phyloP scores from a whole-genome alignment of 2,888 invertebrate species.

The Sthenelais limicola region DNA sequence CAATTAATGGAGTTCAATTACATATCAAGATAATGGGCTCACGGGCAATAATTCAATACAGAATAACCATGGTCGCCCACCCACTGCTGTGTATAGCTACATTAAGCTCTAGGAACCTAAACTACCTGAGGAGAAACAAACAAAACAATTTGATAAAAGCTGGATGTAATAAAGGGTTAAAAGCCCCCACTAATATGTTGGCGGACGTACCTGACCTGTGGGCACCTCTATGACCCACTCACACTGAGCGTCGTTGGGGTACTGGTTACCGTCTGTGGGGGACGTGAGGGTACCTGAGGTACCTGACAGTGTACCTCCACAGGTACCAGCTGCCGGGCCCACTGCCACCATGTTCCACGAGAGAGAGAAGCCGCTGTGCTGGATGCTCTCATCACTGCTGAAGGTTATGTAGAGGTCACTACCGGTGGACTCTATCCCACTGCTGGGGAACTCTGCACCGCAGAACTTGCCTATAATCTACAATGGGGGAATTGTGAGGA shows the following conservation, averaged over 20 bases:
- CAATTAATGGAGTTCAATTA: too few relatives aligned
- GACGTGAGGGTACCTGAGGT: background rate
- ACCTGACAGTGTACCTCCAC: background rate
- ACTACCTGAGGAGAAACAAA: too few relatives aligned
- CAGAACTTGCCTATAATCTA: slow-evolving; percentile 13
- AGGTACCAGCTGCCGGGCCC: background rate
- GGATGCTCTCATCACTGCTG: background rate
- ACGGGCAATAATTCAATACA: too few relatives aligned
- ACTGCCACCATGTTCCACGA: background rate
- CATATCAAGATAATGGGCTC: too few relatives aligned
- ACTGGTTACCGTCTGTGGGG: background rate
- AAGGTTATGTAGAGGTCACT: slow-evolving; percentile 5
- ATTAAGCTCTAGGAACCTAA: too few relatives aligned
- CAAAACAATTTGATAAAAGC: too few relatives aligned
- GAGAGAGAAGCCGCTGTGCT: background rate
- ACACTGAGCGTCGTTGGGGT: slow-evolving; percentile 19
- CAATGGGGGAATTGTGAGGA: too few relatives aligned
- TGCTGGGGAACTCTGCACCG: background rate
- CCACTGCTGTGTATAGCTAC: too few relatives aligned
- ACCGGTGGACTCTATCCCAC: background rate
- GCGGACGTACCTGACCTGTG: too few relatives aligned
- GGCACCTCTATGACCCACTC: slow-evolving; percentile 17
- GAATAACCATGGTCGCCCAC: too few relatives aligned
- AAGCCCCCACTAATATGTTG: too few relatives aligned
- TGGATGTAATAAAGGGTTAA: too few relatives aligned